Percentiles rank a stretch among this genome's conserved stretches.
Evolutionary conservation across 2,888 invertebrate genomes (phyloP).

Genomic region (Apamea anceps): DNA sequence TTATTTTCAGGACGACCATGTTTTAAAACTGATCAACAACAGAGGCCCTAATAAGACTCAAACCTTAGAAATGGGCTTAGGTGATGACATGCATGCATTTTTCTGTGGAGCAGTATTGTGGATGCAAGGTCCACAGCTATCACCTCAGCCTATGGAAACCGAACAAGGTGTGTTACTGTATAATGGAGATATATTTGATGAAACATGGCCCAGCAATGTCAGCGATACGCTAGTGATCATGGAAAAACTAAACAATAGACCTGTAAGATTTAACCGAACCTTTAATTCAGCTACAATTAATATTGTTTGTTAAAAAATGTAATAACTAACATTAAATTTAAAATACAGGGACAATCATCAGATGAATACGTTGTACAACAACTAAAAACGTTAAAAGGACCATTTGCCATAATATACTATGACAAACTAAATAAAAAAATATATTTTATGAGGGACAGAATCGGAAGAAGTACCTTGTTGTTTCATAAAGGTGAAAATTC

Average conservation of each 20-base stretch:
- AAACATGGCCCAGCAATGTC: slow-evolving; percentile 74
- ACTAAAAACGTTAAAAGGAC: slow-evolving; percentile 93
- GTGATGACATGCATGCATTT: slow-evolving; percentile 70
- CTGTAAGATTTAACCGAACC: slow-evolving; percentile 43
- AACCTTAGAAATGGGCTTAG: slow-evolving; percentile 69
- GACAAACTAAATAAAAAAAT: slow-evolving; percentile 90
- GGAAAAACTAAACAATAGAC: slow-evolving; percentile 73
- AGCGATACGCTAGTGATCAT: slow-evolving; percentile 90
- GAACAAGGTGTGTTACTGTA: slow-evolving; percentile 93
- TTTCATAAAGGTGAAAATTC: slow-evolving; percentile 86
- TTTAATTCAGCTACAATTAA: background rate
- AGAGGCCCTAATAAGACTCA: slow-evolving; percentile 90
- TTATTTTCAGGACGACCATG: slow-evolving; percentile 76
- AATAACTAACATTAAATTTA: background rate
- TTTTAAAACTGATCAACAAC: slow-evolving; percentile 83
- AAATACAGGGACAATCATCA: slow-evolving; percentile 61
- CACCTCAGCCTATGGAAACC: slow-evolving; percentile 92
- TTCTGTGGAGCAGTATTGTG: slow-evolving; percentile 93
- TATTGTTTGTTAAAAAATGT: slow-evolving; percentile 19
- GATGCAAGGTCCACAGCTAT: slow-evolving; percentile 93
- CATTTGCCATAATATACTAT: slow-evolving; percentile 95
- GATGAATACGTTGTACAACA: slow-evolving; percentile 80
- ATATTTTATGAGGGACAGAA: slow-evolving; percentile 96
- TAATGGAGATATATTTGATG: slow-evolving; percentile 97
- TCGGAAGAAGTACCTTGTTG: slow-evolving; percentile 96